A percentile compares a stretch with the other conserved stretches of the same genome.
Conservation (phyloP, 92 coral and sea anemone genomes). For the Porites lobata region DNA sequence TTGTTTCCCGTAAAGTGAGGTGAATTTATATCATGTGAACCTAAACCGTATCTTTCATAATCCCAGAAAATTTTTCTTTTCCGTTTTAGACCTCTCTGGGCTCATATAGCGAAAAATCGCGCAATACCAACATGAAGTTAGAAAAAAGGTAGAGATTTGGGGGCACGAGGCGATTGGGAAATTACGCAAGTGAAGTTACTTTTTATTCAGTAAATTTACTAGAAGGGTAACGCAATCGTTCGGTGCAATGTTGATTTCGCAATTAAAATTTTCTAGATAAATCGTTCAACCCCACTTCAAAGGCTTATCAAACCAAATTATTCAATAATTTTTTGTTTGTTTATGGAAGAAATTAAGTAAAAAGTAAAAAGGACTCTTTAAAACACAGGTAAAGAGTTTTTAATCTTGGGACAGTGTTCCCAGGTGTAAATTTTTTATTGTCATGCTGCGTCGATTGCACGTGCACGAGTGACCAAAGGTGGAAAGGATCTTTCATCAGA, state of each 20-base stretch:
- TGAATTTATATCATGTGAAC: too few relatives aligned
- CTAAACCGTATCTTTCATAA: too few relatives aligned
- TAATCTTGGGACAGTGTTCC: neutral
- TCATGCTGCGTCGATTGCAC: constrained; percentile 3
- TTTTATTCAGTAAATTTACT: constrained; percentile 28
- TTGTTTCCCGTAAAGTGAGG: too few relatives aligned
- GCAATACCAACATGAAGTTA: too few relatives aligned
- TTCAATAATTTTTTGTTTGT: neutral
- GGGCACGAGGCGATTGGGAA: too few relatives aligned
- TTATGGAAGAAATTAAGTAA: neutral
- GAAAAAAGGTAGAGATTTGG: too few relatives aligned
- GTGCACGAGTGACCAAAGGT: constrained; percentile 17
- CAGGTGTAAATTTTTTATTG: too few relatives aligned
- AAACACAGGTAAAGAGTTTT: neutral
- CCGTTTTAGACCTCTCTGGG: too few relatives aligned
- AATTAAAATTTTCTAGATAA: neutral
- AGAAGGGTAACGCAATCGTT: neutral
- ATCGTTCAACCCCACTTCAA: neutral
- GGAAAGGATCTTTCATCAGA: constrained; percentile 24
- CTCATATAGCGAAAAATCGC: too few relatives aligned
- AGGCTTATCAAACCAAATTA: too few relatives aligned
- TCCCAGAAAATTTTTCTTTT: too few relatives aligned
- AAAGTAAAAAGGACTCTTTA: too few relatives aligned
- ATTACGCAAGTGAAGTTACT: neutral
- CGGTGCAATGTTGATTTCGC: neutral